These are phyloP conservation scores for Bergia puertoricense DNA, from an alignment of 92 coral and sea anemone genomes.

Conservation along the genomic window DNA sequence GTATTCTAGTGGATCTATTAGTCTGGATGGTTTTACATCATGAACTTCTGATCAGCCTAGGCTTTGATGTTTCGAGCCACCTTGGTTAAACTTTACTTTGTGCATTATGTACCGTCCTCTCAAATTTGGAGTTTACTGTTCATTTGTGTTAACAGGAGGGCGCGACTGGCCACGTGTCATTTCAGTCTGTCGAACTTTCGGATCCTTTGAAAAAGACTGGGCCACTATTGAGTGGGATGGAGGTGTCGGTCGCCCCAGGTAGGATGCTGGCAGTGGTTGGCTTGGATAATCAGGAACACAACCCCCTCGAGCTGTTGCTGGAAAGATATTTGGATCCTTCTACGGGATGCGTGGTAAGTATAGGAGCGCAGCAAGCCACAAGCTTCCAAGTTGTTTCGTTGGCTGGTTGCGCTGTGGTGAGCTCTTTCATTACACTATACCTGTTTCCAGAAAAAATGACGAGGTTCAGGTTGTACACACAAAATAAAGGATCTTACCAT, in stretches of 20 bases:
- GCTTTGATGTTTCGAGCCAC: too few relatives aligned
- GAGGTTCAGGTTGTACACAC: too few relatives aligned
- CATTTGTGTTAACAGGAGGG: conserved; percentile 50
- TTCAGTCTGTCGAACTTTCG: conserved; percentile 73
- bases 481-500: too few relatives aligned
- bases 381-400: neutral
- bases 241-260: conserved; percentile 60
- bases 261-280: conserved; percentile 70
- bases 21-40: too few relatives aligned
- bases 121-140: neutral
- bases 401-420: neutral
- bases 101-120: neutral
- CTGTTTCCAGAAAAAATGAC: too few relatives aligned
- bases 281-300: conserved; percentile 64
- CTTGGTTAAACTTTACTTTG: neutral
- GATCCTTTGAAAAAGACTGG: conserved; percentile 64
- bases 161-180: conserved; percentile 68
- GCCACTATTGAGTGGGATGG: conserved; percentile 69
- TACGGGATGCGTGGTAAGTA: conserved; percentile 72
- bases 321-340: conserved; percentile 85
- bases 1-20: too few relatives aligned
- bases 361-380: neutral
- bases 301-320: conserved; percentile 76
- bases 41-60: too few relatives aligned
- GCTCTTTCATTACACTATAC: too few relatives aligned